Conservation (phyloP, 2,888 invertebrate genomes). For the Andrena haemorrhoa region DNA sequence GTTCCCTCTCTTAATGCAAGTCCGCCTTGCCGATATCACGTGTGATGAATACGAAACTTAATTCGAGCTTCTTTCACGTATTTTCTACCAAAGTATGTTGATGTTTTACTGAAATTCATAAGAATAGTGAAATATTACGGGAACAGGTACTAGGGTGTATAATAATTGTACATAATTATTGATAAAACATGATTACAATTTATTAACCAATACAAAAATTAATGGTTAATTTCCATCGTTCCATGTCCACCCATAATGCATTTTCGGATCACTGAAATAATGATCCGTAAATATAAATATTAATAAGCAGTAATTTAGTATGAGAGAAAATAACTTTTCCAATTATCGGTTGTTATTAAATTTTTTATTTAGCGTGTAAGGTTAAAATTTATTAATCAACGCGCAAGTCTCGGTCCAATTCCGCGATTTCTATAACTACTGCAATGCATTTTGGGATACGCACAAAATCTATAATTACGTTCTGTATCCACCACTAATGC, state of each 20-base stretch:
- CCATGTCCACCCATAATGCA: constrained; percentile 79
- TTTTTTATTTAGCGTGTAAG: constrained; percentile 50
- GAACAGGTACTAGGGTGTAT: constrained; percentile 9
- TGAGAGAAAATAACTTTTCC: constrained; percentile 37
- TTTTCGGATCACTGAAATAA: constrained; percentile 51
- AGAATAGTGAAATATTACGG: background rate
- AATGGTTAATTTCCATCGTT: constrained; percentile 78
- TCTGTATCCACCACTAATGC: constrained; percentile 40
- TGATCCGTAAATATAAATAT: constrained; percentile 31
- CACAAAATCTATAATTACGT: constrained; percentile 78
- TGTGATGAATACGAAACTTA: background rate
- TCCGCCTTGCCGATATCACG: background rate
- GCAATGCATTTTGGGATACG: constrained; percentile 75
- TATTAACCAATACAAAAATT: constrained; percentile 72
- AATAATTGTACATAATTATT: constrained; percentile 53
- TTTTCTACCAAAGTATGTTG: background rate
- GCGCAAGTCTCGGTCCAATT: constrained; percentile 72
- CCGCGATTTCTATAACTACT: constrained; percentile 69
- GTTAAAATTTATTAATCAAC: constrained; percentile 68
- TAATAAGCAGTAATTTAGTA: constrained; percentile 28
- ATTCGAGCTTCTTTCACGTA: background rate
- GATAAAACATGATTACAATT: constrained; percentile 47
- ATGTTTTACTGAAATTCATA: background rate
- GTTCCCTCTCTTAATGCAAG: background rate
- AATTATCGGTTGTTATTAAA: constrained; percentile 22